These are phyloP conservation scores for Gorsachius magnificus DNA, from an alignment of 2,797 vertebrate species.

Conservation along the genomic window DNA sequence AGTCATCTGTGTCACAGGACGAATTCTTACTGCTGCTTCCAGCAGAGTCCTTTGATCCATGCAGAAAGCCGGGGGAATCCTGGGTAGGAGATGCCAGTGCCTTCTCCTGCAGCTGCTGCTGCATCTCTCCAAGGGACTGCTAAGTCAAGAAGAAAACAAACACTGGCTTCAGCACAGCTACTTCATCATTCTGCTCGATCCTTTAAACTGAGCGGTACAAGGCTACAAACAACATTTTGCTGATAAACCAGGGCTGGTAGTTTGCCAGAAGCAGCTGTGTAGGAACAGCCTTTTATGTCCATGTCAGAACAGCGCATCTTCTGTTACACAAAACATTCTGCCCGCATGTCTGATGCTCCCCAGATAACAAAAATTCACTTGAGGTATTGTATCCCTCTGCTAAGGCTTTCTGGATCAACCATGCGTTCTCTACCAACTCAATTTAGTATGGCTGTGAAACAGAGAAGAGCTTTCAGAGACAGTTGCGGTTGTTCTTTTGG, in stretches of 20 bases:
- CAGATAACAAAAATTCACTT: neutral
- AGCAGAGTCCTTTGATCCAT: constrained; percentile 81
- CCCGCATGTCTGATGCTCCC: neutral
- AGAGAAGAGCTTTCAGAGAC: neutral
- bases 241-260: neutral
- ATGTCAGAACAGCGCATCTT: neutral
- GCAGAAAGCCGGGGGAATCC: constrained; percentile 80
- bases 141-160: constrained; percentile 41
- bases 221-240: constrained; percentile 9
- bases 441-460: neutral
- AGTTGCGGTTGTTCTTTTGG: neutral
- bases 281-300: neutral
- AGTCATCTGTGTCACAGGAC: constrained; percentile 88
- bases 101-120: constrained; percentile 81
- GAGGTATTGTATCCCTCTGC: neutral
- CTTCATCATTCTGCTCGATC: neutral
- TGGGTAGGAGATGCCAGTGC: constrained; percentile 79
- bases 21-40: constrained; percentile 92
- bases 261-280: constrained; percentile 17
- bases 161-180: neutral
- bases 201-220: neutral
- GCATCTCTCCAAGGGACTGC: constrained; percentile 87
- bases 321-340: neutral
- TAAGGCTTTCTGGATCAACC: neutral
- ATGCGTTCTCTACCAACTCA: neutral